These are phyloP conservation scores for Himalopsyche kuldschensis DNA, from an alignment of 2,888 invertebrate genomes.

Conservation along the genomic window DNA sequence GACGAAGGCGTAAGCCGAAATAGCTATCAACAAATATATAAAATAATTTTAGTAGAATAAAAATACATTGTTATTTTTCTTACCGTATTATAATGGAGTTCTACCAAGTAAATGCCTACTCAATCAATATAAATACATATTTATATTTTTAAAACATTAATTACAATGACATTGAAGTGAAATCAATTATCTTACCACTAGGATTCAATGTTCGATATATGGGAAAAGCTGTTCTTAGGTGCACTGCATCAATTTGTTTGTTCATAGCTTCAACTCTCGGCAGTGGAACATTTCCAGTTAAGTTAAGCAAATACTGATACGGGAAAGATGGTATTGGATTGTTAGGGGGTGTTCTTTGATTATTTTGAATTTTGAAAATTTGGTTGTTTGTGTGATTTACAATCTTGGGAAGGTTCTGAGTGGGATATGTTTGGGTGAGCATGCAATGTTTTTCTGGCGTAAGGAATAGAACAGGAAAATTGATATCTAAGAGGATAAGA, in stretches of 20 bases:
- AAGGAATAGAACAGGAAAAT: not conserved
- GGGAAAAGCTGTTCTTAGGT: not conserved
- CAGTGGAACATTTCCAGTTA: not conserved
- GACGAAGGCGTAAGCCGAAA: too few relatives aligned
- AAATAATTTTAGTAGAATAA: too few relatives aligned
- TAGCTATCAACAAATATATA: too few relatives aligned
- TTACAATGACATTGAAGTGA: not conserved
- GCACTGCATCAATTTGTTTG: not conserved
- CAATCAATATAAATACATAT: too few relatives aligned
- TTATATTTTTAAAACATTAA: too few relatives aligned
- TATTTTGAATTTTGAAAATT: not conserved
- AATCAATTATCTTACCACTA: slow-evolving; percentile 3
- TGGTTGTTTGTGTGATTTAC: not conserved
- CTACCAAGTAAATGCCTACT: too few relatives aligned
- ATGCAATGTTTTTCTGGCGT: not conserved
- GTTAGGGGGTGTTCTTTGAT: not conserved
- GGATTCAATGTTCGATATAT: slow-evolving; percentile 4
- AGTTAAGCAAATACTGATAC: not conserved
- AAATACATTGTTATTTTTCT: too few relatives aligned
- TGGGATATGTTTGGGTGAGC: too few relatives aligned
- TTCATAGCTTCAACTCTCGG: not conserved
- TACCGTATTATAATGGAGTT: too few relatives aligned
- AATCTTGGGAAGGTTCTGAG: too few relatives aligned
- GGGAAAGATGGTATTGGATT: not conserved
- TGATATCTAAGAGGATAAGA: not conserved